Conservation (phyloP, 2,888 invertebrate species). For the Chymomyza procnemis region DNA sequence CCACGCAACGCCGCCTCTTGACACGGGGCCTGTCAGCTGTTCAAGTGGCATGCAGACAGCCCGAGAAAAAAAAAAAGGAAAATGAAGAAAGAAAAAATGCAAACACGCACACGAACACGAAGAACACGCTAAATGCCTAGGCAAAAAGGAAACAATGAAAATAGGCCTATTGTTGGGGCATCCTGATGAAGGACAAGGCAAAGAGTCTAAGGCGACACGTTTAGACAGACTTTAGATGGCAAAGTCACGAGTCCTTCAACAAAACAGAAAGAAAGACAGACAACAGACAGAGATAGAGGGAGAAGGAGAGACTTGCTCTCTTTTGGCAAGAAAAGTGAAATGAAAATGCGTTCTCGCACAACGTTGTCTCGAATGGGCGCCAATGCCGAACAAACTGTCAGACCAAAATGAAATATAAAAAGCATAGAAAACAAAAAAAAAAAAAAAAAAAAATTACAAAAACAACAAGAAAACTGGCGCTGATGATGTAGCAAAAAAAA, state of each 20-base stretch:
- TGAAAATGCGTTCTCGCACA: conserved; percentile 16
- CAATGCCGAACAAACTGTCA: background rate
- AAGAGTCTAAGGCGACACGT: background rate
- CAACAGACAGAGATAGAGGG: background rate
- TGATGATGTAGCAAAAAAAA: too few species aligned
- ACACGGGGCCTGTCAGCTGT: conserved; percentile 59
- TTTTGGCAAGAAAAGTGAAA: conserved; percentile 37
- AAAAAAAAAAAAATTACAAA: background rate
- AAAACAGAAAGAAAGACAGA: background rate
- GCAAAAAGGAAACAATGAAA: conserved; percentile 64
- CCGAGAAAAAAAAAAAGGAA: background rate
- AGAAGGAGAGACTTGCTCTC: background rate
- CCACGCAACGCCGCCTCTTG: conserved; percentile 25
- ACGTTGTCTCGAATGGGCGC: background rate
- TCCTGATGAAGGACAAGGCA: conserved; percentile 40
- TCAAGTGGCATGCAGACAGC: conserved; percentile 50
- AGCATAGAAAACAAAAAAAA: background rate
- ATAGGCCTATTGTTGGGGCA: conserved; percentile 65
- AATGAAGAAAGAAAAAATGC: background rate
- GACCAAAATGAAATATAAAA: conserved; percentile 3
- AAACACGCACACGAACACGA: background rate
- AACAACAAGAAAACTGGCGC: background rate
- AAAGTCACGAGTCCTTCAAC: conserved; percentile 32
- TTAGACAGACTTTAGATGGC: conserved; percentile 28
- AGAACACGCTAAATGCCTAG: background rate